These are phyloP conservation scores for Maniola hyperantus DNA, from an alignment of 2,888 invertebrate genomes.

Conservation along the genomic window DNA sequence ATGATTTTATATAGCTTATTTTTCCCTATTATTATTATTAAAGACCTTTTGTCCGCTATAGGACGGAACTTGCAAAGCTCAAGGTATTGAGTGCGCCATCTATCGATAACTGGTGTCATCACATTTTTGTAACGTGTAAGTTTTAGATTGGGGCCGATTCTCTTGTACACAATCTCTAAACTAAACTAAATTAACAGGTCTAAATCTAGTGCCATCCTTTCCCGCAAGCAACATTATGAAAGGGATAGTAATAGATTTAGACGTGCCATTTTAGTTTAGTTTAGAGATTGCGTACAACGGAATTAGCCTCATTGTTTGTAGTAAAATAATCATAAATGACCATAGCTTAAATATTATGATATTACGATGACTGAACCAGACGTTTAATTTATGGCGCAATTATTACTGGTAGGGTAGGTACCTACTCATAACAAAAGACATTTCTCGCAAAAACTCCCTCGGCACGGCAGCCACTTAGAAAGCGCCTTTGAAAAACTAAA, in stretches of 20 bases:
- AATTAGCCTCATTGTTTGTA: constrained; percentile 27
- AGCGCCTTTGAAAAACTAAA: constrained; percentile 79
- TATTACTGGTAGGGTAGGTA: constrained; percentile 56
- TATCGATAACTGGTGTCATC: constrained; percentile 45
- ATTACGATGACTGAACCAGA: constrained; percentile 62
- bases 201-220: too few relatives aligned
- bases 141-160: too few relatives aligned
- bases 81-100: constrained; percentile 52
- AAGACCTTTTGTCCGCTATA: neutral
- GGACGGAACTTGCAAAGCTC: neutral
- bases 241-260: too few relatives aligned
- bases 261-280: too few relatives aligned
- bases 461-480: constrained; percentile 71
- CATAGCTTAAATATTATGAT: constrained; percentile 58
- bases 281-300: too few relatives aligned
- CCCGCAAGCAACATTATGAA: too few relatives aligned
- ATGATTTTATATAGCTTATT: too few relatives aligned
- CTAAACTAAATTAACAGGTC: too few relatives aligned
- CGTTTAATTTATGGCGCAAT: constrained; percentile 72
- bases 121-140: neutral
- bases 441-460: constrained; percentile 63
- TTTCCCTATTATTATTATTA: too few relatives aligned
- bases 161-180: too few relatives aligned
- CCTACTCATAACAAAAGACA: constrained; percentile 72
- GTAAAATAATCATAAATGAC: constrained; percentile 33